phyloP scores from a whole-genome alignment of 92 coral and sea anemone genomes.

The Parazoanthus swiftii region DNA sequence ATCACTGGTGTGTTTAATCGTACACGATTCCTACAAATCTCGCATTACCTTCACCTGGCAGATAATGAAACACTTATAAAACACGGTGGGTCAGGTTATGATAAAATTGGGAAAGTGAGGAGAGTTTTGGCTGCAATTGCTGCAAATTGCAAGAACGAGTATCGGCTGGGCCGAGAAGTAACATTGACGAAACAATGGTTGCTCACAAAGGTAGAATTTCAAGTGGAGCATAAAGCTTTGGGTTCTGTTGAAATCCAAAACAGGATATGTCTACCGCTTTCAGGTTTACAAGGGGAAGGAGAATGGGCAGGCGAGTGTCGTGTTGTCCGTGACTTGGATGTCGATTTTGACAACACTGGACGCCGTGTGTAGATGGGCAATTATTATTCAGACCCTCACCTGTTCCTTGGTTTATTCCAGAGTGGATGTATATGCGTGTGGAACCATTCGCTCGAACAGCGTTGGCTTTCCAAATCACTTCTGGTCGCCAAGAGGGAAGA shows the following conservation, averaged over 20 bases:
- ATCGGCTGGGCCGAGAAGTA: slow-evolving; percentile 30
- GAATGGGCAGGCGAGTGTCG: slow-evolving; percentile 45
- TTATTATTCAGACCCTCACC: slow-evolving; percentile 54
- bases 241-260: slow-evolving; percentile 54
- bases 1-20: slow-evolving; percentile 14
- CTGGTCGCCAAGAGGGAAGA: slow-evolving; percentile 26
- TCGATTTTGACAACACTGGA: slow-evolving; percentile 15
- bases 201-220: background rate
- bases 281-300: slow-evolving; percentile 60
- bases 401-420: slow-evolving; percentile 46
- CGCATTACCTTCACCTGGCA: slow-evolving; percentile 9
- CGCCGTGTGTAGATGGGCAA: slow-evolving; percentile 56
- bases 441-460: slow-evolving; percentile 18
- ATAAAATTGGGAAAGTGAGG: slow-evolving; percentile 6
- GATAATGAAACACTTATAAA: background rate
- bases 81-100: slow-evolving; percentile 4
- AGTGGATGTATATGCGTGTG: slow-evolving; percentile 17
- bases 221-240: slow-evolving; percentile 63
- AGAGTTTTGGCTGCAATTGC: background rate
- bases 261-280: slow-evolving; percentile 53
- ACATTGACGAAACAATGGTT: background rate
- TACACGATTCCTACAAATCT: slow-evolving; percentile 17
- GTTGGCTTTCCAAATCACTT: slow-evolving; percentile 13
- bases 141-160: background rate
- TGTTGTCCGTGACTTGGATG: slow-evolving; percentile 50